A percentile compares a stretch with the other conserved stretches of the same genome.
Conservation (phyloP, 2,797 vertebrate genomes). For the Columba guinea region DNA sequence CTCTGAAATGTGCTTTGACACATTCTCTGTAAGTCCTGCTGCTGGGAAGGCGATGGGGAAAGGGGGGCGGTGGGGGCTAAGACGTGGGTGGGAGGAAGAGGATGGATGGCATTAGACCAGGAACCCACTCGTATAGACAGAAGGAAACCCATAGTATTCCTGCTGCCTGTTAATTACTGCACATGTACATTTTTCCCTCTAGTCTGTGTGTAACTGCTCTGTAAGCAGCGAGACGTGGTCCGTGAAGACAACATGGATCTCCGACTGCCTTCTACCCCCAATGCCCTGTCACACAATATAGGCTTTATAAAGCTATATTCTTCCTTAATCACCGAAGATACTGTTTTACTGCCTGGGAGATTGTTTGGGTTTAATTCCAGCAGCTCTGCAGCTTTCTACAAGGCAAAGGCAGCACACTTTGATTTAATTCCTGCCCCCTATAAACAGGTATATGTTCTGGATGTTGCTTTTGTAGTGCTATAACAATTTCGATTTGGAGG, state of each 20-base stretch:
- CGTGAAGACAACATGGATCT: background rate
- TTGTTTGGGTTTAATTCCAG: background rate
- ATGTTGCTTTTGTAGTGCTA: background rate
- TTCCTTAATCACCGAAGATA: background rate
- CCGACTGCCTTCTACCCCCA: background rate
- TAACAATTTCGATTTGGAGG: background rate
- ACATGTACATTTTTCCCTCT: background rate
- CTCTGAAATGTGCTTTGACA: background rate
- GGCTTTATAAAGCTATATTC: background rate
- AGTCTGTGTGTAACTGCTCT: fast-evolving
- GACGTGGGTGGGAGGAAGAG: background rate
- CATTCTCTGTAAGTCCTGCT: fast-evolving
- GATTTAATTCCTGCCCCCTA: background rate
- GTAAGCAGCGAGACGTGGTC: background rate
- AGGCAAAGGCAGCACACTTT: background rate
- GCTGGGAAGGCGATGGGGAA: background rate
- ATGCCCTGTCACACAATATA: fast-evolving
- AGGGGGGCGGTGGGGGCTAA: background rate
- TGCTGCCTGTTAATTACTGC: background rate
- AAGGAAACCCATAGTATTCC: fast-evolving
- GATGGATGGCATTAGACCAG: fast-evolving
- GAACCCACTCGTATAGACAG: fast-evolving
- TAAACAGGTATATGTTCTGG: background rate
- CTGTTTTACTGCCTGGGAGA: background rate
- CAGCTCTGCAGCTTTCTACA: background rate